Base-by-base conservation (phyloP, 2,797 vertebrate genomes). In the Cygnus olor region DNA sequence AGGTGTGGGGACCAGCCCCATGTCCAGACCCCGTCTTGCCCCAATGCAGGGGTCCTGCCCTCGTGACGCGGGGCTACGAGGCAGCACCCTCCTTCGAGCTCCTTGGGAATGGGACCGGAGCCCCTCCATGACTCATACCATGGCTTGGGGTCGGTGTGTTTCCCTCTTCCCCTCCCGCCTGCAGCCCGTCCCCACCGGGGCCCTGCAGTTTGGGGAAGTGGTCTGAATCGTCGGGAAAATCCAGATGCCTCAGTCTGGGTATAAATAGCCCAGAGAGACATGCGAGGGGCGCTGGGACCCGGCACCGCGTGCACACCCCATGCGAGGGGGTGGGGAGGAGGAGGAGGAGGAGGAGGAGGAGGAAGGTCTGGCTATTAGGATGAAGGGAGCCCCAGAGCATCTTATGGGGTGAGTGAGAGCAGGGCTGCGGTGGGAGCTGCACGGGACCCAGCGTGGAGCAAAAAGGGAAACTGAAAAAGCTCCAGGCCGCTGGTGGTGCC, bases 361-460 rank as follows among this genome's bases (percentile, higher is more conserved):
- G 63, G 17, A 72, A 25, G 21, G 28, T 91, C 42, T 9, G 4
- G 40, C 65, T 81, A 53, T 57, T 74, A 74, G 27, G 32, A 11
- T 80, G 80, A 71, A 86, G 60, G 0, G 4, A 38, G 54, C 10
- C 51, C 61, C 45, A 45, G 69, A 57, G 25, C 57, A 44, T 81
- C n/a, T 49, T 1, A 0, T 11, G 44, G 36, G 18, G 57, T 58
- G 36, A 21, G 30, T 1, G 17, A 38, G 30, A 30, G 36, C 40
- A 45, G 18, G 19, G 28, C 34, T 56, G 68, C 40, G 44, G 17
- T 5, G 3, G 65, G 65, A n/a, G 16, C 36, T 5, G 13, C 45
- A 40, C 0, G 0, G 19, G n/a, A 89, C 25, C 60, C 0, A 1
- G 14, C 0, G 0, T 38, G 38, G 63, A 94, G 70, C 32, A 17